Base-by-base conservation (phyloP, 2,888 invertebrate genomes). In the Parelbella ahira region DNA sequence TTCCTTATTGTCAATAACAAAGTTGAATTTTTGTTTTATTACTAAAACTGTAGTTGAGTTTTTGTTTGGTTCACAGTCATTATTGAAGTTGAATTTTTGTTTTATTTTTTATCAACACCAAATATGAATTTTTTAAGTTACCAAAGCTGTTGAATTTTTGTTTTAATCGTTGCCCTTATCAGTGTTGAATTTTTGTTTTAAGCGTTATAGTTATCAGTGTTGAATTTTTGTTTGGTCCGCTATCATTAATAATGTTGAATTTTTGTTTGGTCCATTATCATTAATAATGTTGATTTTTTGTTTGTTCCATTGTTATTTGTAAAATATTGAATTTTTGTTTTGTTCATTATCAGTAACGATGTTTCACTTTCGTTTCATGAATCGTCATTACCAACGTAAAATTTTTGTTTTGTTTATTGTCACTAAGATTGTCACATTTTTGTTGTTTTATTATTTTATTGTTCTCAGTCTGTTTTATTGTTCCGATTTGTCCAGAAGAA, bases 131-230 rank as follows among this genome's bases (percentile, higher is more conserved):
- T n/a, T n/a, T n/a, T n/a, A n/a, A n/a, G n/a, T n/a, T n/a, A n/a
- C n/a, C n/a, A n/a, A n/a, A n/a, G n/a, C n/a, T n/a, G n/a, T n/a
- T n/a, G n/a, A 23, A 8, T 33, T 33, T 20, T 32, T n/a, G 11
- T 21, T 27, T 27, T 3, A 12, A n/a, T 15, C 3, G 2, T 15
- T 15, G 15, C 4, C 19, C n/a, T 2, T 3, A 11, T 4, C 4
- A 36, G 11, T 4, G 48, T 51, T 51, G 25, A 46, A 12, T 53
- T 46, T 50, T 46, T 42, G 53, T 52, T n/a, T n/a, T n/a, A n/a
- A n/a, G n/a, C n/a, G n/a, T 54, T 52, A 34, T 13, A 2, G 11
- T 3, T 28, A 13, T 2, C 7, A 13, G 2, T 6, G 8, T 15
- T 28, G 28, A 24, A 32, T 37, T 44, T 38, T 18, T 41, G 6